Base-by-base conservation (phyloP, 1,140 invertebrate genomes). In the Nasonia vitripennis region DNA sequence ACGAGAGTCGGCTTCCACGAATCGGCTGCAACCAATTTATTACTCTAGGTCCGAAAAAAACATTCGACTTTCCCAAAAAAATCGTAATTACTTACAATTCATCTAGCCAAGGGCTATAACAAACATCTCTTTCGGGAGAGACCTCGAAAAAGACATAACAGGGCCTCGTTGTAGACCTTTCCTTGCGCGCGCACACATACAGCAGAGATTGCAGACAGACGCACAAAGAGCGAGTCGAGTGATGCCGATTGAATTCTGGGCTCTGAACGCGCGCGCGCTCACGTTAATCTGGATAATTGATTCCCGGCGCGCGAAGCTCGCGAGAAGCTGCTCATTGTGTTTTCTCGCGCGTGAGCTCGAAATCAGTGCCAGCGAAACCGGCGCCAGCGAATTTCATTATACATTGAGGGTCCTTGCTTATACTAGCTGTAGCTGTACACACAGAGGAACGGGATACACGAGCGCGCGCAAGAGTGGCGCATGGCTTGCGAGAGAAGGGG, bases 231-330 rank as follows among this genome's bases (percentile, higher is more conserved):
- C 31, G n/a, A 51, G 2, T 75, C 27, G 34, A 17, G 34, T 3
- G 23, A 78, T 62, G 27, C 12, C 77, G 23, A 78, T 78, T 78
- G 51, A 67, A 78, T 67, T 78, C 51, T n/a, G 27, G n/a, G 20
- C n/a, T 51, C 17, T 34, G 6, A 27, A 45, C 73, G 20, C 41
- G 45, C 14, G 68, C 73, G 23, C 34, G 27, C 27, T 27, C 55
- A 78, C 74, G 71, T 86, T 86, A 83, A 87, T 87, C 78, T 80
- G 51, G 81, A 83, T 84, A 86, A 87, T 86, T 87, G 84, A 86
- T 84, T 87, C 84, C 34, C 20, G 68, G 34, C 73, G 62, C 31
- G 34, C 17, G 12, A 27, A n/a, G 83, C 74, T 70, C 70, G 70
- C 1, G 70, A 55, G 41, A 7, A 45, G 41, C 41, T 9, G 68